Conservation (phyloP, 2,113 vertebrate species). For the Sylvietta virens region DNA sequence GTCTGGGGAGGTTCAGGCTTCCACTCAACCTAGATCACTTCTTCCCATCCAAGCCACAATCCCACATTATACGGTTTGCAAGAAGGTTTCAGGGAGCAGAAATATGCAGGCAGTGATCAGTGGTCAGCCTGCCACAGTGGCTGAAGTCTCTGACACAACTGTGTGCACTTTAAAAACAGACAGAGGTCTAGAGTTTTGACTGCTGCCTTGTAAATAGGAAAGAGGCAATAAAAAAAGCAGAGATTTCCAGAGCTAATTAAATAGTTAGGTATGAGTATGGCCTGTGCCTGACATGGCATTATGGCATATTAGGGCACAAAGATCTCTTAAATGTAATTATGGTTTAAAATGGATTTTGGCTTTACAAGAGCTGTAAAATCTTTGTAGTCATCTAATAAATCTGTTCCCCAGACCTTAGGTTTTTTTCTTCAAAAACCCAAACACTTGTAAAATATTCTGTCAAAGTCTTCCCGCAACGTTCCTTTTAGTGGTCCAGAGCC, state of each 20-base stretch:
- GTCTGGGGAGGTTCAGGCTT: neutral
- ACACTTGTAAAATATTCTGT: neutral
- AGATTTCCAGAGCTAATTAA: neutral
- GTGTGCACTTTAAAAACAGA: neutral
- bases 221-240: neutral
- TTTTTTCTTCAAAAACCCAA: neutral
- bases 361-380: neutral
- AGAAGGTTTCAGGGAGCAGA: neutral
- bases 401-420: neutral
- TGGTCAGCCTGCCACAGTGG: rapidly evolving
- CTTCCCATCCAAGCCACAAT: neutral
- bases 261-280: neutral
- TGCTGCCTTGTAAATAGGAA: neutral
- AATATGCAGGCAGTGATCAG: neutral
- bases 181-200: neutral
- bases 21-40: neutral
- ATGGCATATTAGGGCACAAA: neutral
- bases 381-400: neutral
- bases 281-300: neutral
- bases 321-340: neutral
- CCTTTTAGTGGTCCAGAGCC: neutral
- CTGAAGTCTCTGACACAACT: neutral
- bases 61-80: neutral
- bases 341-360: neutral
- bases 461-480: neutral